Base-by-base conservation (phyloP, 2,113 vertebrate genomes). In the Chrysemys picta region DNA sequence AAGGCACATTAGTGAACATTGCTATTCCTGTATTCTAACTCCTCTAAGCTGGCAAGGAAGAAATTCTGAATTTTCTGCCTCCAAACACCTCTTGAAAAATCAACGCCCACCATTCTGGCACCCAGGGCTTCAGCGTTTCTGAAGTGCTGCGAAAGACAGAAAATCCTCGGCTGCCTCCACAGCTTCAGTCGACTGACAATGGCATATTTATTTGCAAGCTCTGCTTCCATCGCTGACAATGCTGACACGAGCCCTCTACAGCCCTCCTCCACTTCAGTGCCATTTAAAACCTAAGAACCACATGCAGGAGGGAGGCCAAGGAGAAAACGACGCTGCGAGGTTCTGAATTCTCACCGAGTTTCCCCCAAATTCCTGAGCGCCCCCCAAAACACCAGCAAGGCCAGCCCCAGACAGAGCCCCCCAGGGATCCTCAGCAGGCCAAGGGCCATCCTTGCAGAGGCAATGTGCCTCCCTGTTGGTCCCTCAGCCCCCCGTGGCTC, bases 221-320 rank as follows among this genome's bases (percentile, higher is more conserved):
- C 4, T 49, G 75, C 42, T n/a, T 69, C 65, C 57, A 14, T 1
- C 2, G 82, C 31, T 82, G 52, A 4, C 2, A 83, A 45, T 0
- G 0, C 56, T 16, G 14, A 72, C 84, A 91, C 35, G 84, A 91
- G 84, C 87, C 8, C 59, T 17, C 80, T 0, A 0, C 27, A 78
- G 53, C 5, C 47, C 25, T 14, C 80, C 88, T 9, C 62, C 24
- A 29, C 2, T 1, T n/a, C 47, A 80, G 69, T 5, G 6, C 21
- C 42, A 5, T 38, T 31, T 16, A 0, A 0, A 82, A 59, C 38
- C 10, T 0, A 9, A 62, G 80, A 38, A 24, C 2, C 12, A 45
- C 31, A 8, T 8, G 35, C 4, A 42, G 17, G 25, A 38, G 12
- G 12, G 14, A 89, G 54, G 13, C 62, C 62, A n/a, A 19, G n/a